Percentiles rank a stretch among this genome's conserved stretches.
phyloP scores from a whole-genome alignment of 2,888 invertebrate species.

The Sphaerophoria rueppellii region DNA sequence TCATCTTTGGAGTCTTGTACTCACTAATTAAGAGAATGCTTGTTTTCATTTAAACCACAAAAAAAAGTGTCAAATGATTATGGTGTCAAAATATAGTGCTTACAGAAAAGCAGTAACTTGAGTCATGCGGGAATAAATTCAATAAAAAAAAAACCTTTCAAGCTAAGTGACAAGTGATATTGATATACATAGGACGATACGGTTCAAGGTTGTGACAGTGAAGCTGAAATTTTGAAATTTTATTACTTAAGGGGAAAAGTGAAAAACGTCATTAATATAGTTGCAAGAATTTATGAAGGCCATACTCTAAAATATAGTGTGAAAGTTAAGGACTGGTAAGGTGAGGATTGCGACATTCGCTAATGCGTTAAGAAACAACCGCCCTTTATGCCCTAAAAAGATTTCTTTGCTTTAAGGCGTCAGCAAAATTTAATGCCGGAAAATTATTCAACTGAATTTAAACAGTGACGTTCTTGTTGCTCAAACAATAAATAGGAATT shows the following conservation, averaged over 20 bases:
- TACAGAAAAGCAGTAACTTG: conserved; percentile 12
- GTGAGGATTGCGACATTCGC: too few species aligned
- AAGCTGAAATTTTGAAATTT: conserved; percentile 17
- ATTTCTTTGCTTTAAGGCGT: too few species aligned
- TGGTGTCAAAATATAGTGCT: background rate
- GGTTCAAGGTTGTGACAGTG: conserved; percentile 59
- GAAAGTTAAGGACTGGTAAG: background rate
- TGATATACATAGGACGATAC: conserved; percentile 23
- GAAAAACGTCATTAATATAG: background rate
- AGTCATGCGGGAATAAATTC: conserved; percentile 26
- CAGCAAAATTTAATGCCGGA: too few species aligned
- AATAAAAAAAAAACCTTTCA: background rate
- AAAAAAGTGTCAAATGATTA: conserved; percentile 13
- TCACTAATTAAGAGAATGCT: background rate
- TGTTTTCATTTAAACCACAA: too few species aligned
- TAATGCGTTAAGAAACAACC: too few species aligned
- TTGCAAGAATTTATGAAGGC: conserved; percentile 4
- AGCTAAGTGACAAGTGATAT: conserved; percentile 26
- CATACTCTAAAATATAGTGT: background rate
- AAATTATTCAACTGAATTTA: too few species aligned
- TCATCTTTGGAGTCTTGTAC: conserved; percentile 25
- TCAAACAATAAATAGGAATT: too few species aligned
- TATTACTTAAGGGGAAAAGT: background rate
- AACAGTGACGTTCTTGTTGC: too few species aligned
- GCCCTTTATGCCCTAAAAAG: too few species aligned